Base-by-base conservation (phyloP, 2,797 vertebrate species). In the Philypnodon macrostomus region DNA sequence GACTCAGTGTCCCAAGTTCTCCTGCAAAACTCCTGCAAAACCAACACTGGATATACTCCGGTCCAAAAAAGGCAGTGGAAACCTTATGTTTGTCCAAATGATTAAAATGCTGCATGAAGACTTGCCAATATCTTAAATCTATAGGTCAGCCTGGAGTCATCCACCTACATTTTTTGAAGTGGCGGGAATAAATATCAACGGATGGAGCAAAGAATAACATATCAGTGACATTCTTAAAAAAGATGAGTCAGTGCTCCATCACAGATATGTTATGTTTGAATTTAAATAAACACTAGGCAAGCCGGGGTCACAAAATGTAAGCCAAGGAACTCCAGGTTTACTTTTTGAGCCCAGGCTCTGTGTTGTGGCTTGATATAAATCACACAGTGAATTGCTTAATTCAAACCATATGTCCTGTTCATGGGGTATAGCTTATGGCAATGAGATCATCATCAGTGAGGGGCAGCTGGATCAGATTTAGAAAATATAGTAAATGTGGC, bases 341-440 rank as follows among this genome's bases (percentile, higher is more conserved):
- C 17, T 18, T 34, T 27, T 52, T 18, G 19, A 62, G 18, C 4
- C 14, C 6, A 12, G 26, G 7, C 31, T 35, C 39, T 63, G 13
- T 58, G 41, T 59, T 70, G 66, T 74, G 62, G 71, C 58, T 71
- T 57, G 38, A 72, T 65, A 63, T 56, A 23, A 71, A 78, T 58
- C 47, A 31, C 47, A 54, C 39, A 35, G 38, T 29, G 44, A 16
- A 29, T 30, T 36, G 35, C 58, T 69, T 83, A 77, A 85, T 83
- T 81, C 51, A 77, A 77, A 82, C 68, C 78, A 48, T 29, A 34
- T 83, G 84, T 55, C 36, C 32, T 47, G 48, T 63, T 73, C 62
- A 48, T 69, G 61, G 53, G 46, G 37, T 52, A 23, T 26, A 51
- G 53, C 47, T 51, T 31, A 58, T 58, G 45, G 40, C 53, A 54